phyloP scores from a whole-genome alignment of 2,113 vertebrate species.

The Neodontobutis hainanensis region DNA sequence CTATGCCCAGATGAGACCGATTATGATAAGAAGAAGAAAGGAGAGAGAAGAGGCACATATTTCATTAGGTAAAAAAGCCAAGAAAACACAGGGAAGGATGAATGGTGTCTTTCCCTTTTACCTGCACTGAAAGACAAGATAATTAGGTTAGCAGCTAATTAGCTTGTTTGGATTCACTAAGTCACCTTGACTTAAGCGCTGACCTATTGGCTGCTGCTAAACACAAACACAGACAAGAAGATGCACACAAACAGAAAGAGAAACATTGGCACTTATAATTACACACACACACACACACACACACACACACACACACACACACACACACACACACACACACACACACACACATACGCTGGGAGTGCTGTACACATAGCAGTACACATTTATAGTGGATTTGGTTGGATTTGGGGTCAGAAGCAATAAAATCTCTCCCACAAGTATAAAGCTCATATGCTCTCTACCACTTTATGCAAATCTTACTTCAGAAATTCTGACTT shows the following conservation, averaged over 20 bases:
- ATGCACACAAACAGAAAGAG: constrained; percentile 25
- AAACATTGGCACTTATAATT: constrained; percentile 7
- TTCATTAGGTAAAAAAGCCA: constrained; percentile 64
- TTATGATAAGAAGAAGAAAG: constrained; percentile 68
- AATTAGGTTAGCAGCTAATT: constrained; percentile 72
- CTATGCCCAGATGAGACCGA: constrained; percentile 68
- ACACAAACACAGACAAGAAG: constrained; percentile 37
- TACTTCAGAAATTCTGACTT: no score
- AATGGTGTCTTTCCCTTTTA: constrained; percentile 30
- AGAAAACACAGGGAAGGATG: constrained; percentile 21
- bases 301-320: not conserved
- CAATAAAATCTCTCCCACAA: no score
- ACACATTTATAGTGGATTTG: no score
- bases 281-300: constrained; percentile 9
- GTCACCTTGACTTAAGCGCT: constrained; percentile 66
- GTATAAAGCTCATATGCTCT: not conserved
- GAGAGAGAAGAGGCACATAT: constrained; percentile 63
- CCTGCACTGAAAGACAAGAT: constrained; percentile 61
- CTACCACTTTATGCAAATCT: no score
- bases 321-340: constrained; percentile 26
- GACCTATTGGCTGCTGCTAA: constrained; percentile 49
- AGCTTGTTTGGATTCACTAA: constrained; percentile 69
- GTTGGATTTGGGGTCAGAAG: not conserved
- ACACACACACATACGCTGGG: not conserved
- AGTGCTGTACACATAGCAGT: not conserved